Conservation (phyloP, 2,797 vertebrate genomes). For the Okamejei kenojei region DNA sequence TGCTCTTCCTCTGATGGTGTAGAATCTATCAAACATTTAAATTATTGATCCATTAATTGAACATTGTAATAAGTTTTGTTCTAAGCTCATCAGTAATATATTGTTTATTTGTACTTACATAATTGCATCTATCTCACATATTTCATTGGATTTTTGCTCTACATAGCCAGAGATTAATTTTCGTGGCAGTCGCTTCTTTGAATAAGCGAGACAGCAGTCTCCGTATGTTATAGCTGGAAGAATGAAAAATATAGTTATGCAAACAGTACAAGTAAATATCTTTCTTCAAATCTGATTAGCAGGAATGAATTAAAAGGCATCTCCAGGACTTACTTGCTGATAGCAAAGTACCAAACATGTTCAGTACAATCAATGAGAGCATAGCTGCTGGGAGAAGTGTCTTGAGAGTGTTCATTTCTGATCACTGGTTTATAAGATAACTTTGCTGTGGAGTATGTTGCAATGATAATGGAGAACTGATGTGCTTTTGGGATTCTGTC, state of each 20-base stretch:
- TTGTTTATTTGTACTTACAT: constrained; percentile 51
- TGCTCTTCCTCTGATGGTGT: neutral
- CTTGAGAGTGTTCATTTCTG: neutral
- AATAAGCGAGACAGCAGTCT: constrained; percentile 59
- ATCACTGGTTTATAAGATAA: neutral
- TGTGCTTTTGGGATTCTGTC: neutral
- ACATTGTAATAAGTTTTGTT: neutral
- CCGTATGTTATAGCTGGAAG: constrained; percentile 53
- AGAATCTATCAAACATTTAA: constrained; percentile 18
- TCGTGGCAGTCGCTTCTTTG: neutral
- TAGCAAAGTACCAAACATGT: neutral
- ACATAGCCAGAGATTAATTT: constrained; percentile 47
- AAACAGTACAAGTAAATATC: too few species aligned
- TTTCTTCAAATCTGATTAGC: neutral
- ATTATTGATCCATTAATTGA: neutral
- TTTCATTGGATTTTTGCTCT: constrained; percentile 52
- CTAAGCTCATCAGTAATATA: neutral
- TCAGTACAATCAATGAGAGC: neutral
- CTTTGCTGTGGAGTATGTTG: neutral
- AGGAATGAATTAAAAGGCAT: neutral
- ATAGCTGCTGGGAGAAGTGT: neutral
- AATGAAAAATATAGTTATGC: neutral
- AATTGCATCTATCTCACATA: constrained; percentile 57
- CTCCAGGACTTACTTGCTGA: neutral
- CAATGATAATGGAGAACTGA: too few species aligned